Conservation (phyloP, 2,797 vertebrate species). For the Phoxinus dragarum region DNA sequence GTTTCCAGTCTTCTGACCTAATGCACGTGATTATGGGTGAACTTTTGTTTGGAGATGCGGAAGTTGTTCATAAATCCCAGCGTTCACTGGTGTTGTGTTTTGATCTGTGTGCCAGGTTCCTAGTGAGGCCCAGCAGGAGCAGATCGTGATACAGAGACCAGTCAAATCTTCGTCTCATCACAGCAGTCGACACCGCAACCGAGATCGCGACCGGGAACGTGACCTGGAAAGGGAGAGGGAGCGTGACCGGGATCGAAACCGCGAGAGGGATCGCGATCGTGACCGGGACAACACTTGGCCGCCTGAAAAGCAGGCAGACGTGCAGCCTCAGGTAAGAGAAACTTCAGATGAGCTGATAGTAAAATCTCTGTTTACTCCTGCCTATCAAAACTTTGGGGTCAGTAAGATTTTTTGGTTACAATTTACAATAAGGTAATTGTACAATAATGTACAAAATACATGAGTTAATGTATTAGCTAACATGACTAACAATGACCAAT, state of each 20-base stretch:
- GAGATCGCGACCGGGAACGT: conserved; percentile 85
- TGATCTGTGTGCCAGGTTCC: conserved; percentile 81
- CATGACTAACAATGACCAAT: no score
- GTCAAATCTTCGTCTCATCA: conserved; percentile 89
- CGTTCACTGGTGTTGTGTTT: conserved; percentile 30
- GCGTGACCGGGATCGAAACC: conserved; percentile 73
- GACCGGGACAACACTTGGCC: conserved; percentile 83
- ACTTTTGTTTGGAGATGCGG: conserved; percentile 1
- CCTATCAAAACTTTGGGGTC: background rate
- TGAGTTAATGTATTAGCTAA: background rate
- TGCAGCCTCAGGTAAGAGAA: conserved; percentile 87
- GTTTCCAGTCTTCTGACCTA: conserved; percentile 53
- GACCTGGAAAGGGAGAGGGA: conserved; percentile 77
- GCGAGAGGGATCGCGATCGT: conserved; percentile 72
- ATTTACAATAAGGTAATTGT: background rate
- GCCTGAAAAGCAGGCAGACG: conserved; percentile 90
- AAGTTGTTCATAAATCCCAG: background rate
- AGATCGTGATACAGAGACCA: conserved; percentile 91
- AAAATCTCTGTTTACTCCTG: background rate
- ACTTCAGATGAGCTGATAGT: background rate
- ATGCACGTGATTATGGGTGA: conserved; percentile 54
- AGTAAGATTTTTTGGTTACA: background rate
- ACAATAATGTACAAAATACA: no score
- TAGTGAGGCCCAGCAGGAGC: conserved; percentile 90
- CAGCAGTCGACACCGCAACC: conserved; percentile 92